These are phyloP conservation scores for Periparus ater DNA, from an alignment of 2,797 vertebrate species.

Conservation along the genomic window DNA sequence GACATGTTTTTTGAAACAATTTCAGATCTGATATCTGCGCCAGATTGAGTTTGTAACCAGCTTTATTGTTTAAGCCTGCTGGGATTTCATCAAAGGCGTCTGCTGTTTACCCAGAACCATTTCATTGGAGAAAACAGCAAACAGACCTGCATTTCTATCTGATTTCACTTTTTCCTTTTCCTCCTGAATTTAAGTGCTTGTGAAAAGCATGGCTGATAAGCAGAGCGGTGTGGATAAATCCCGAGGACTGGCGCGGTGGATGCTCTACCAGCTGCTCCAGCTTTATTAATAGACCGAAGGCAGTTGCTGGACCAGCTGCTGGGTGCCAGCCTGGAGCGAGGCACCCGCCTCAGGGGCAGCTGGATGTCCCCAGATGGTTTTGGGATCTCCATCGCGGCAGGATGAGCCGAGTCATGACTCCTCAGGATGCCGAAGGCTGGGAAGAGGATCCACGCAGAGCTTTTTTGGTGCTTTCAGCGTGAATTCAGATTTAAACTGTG, in stretches of 20 bases:
- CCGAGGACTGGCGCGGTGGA: neutral
- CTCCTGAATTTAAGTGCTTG: conserved; percentile 78
- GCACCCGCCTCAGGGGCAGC: neutral
- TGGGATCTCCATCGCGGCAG: neutral
- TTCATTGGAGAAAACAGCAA: conserved; percentile 82
- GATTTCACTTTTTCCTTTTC: conserved; percentile 79
- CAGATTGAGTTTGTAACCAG: conserved; percentile 85
- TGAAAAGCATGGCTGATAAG: conserved; percentile 78
- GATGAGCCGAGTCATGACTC: neutral
- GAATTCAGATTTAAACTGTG: neutral
- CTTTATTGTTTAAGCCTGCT: conserved; percentile 85
- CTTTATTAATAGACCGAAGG: conserved; percentile 50
- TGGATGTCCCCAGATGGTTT: neutral
- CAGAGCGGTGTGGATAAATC: conserved; percentile 54
- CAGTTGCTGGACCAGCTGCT: conserved; percentile 24
- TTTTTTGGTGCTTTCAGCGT: neutral
- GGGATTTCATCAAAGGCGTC: conserved; percentile 83
- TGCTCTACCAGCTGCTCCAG: conserved; percentile 42
- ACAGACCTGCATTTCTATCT: conserved; percentile 82
- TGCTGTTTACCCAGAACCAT: conserved; percentile 83
- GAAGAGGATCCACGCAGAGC: neutral
- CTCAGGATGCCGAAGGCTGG: neutral
- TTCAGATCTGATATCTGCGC: conserved; percentile 82
- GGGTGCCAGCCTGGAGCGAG: neutral
- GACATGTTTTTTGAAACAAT: conserved; percentile 84